Evolutionary conservation across 2,888 invertebrate genomes (phyloP).

Genomic region (Eledona agricola): DNA sequence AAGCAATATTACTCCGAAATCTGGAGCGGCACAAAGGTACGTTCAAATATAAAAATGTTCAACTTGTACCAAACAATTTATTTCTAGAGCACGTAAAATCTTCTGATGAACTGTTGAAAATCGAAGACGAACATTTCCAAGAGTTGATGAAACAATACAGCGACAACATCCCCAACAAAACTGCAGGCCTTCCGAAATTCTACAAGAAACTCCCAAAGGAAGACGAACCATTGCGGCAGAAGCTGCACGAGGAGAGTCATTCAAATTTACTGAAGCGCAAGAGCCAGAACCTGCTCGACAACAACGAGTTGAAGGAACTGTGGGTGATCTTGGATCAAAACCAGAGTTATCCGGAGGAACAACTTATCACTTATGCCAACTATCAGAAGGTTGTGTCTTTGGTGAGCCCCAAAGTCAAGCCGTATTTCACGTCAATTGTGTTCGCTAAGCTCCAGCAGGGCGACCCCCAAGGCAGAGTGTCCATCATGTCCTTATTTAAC

Average conservation of each 20-base stretch:
- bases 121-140: slow-evolving; percentile 55
- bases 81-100: slow-evolving; percentile 19
- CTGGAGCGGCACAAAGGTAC: slow-evolving; percentile 65
- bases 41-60: slow-evolving; percentile 14
- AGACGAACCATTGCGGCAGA: slow-evolving; percentile 79
- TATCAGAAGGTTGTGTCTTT: slow-evolving; percentile 81
- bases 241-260: slow-evolving; percentile 87
- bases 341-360: slow-evolving; percentile 81
- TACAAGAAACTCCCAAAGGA: slow-evolving; percentile 80
- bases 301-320: slow-evolving; percentile 82
- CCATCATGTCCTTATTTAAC: slow-evolving; percentile 90
- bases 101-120: slow-evolving; percentile 55
- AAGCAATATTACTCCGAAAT: slow-evolving; percentile 64
- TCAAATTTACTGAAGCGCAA: slow-evolving; percentile 87
- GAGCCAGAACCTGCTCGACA: slow-evolving; percentile 84
- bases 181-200: slow-evolving; percentile 76
- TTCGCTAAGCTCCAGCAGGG: slow-evolving; percentile 89
- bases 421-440: slow-evolving; percentile 85
- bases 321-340: slow-evolving; percentile 87
- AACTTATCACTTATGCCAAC: slow-evolving; percentile 85
- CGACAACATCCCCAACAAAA: slow-evolving; percentile 54
- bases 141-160: slow-evolving; percentile 50
- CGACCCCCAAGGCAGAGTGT: slow-evolving; percentile 86
- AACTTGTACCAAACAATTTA: neutral
- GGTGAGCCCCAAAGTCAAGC: slow-evolving; percentile 67